Conservation (phyloP, 2,113 vertebrate genomes). For the Pluvialis apricaria region DNA sequence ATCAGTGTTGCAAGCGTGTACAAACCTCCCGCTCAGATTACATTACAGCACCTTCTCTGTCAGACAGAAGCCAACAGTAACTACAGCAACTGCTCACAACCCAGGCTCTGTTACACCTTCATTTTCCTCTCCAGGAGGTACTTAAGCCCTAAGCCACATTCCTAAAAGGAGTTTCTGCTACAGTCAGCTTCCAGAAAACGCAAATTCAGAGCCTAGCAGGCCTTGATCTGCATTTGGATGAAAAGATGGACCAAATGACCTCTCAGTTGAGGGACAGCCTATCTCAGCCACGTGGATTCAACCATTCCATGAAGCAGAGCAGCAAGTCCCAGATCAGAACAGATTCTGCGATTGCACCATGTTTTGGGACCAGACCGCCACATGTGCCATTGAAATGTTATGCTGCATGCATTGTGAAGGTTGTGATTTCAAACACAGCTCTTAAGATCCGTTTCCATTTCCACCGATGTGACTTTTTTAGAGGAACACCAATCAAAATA, state of each 20-base stretch:
- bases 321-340: neutral
- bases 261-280: neutral
- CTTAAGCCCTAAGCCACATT: neutral
- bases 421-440: neutral
- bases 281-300: neutral
- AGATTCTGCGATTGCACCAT: neutral
- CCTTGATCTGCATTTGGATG: neutral
- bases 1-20: neutral
- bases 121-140: neutral
- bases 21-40: neutral
- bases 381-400: neutral
- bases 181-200: neutral
- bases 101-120: neutral
- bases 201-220: neutral
- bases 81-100: neutral
- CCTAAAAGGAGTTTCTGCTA: neutral
- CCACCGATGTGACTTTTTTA: neutral
- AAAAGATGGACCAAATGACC: neutral
- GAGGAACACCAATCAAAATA: neutral
- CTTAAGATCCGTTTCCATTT: neutral
- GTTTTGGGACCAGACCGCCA: neutral
- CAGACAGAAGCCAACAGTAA: neutral
- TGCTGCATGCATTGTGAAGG: neutral
- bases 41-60: neutral
- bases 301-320: rapidly evolving